Evolutionary conservation across 2,888 invertebrate genomes (phyloP), one percentile per base, ranked within the genome.

Genomic region (Yponomeuta evonymella): DNA sequence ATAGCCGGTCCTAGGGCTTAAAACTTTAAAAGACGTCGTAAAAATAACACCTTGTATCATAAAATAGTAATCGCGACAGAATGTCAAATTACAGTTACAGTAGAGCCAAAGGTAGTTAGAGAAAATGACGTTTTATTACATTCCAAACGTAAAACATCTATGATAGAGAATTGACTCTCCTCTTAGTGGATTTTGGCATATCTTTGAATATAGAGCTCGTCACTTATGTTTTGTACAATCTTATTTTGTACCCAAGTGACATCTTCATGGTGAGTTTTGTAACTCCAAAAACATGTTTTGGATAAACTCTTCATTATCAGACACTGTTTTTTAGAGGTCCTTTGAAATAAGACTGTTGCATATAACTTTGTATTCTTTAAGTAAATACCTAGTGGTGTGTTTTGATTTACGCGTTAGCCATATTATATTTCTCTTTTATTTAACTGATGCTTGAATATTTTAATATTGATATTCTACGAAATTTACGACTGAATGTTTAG

Each of bases 401-500:
- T 29, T 65, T 29, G 11, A 23, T 29, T 65, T 65, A 10, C 29
- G 33, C 65, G 11, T 33, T 65, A 30, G 29, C 33, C 30, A 29
- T 65, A 23, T 23, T 29, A 64, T 33, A 43, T 43, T 43, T 43
- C 8, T 43, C 43, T 43, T 8, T 43, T 43, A 8, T 43, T 43
- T 43, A 43, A 43, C 9, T 65, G 11, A 65, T 23, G 2, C 30
- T 65, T 29, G 65, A 65, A 33, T 12, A 65, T 11, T 65, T 65
- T 29, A 29, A 58, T 58, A 58, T 15, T 58, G 23, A 63, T 65
- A 65, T 65, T 29, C 11, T 65, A 29, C 33, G 33, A 65, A 65
- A 30, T 65, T 65, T 65, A 33, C 29, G 65, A 65, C 65, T 65
- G 65, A 65, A 65, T 65, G 65, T 65, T 65, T 65, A 65, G 65